phyloP scores from a whole-genome alignment of 92 coral and sea anemone species.

The Porites rus region DNA sequence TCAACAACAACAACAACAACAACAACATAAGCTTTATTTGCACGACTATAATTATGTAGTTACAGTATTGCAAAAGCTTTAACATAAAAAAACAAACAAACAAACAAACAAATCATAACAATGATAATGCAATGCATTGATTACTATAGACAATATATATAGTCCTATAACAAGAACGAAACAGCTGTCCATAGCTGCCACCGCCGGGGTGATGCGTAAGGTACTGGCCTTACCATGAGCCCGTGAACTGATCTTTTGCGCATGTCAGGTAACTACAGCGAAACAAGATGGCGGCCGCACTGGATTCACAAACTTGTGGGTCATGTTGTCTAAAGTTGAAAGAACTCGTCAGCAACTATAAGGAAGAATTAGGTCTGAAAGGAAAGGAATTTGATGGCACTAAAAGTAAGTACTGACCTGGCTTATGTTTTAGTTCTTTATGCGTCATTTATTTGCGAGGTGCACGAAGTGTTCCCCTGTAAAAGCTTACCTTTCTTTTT shows the following conservation, averaged over 20 bases:
- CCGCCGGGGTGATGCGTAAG: too few relatives aligned
- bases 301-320: constrained; percentile 80
- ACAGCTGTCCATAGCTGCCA: too few relatives aligned
- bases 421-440: too few relatives aligned
- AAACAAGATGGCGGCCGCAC: constrained; percentile 83
- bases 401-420: constrained; percentile 61
- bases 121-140: too few relatives aligned
- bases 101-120: too few relatives aligned
- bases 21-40: too few relatives aligned
- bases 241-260: neutral
- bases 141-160: too few relatives aligned
- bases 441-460: neutral
- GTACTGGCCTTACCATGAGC: neutral
- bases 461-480: neutral
- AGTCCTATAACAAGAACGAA: too few relatives aligned
- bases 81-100: too few relatives aligned
- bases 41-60: too few relatives aligned
- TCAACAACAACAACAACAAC: too few relatives aligned
- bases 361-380: constrained; percentile 77
- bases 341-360: constrained; percentile 79
- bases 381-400: constrained; percentile 82
- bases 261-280: neutral
- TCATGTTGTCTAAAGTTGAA: constrained; percentile 81
- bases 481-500: neutral
- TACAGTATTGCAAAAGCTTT: too few relatives aligned